Base-by-base conservation (phyloP, 2,888 invertebrate species). In the Cheiracanthium punctorium region DNA sequence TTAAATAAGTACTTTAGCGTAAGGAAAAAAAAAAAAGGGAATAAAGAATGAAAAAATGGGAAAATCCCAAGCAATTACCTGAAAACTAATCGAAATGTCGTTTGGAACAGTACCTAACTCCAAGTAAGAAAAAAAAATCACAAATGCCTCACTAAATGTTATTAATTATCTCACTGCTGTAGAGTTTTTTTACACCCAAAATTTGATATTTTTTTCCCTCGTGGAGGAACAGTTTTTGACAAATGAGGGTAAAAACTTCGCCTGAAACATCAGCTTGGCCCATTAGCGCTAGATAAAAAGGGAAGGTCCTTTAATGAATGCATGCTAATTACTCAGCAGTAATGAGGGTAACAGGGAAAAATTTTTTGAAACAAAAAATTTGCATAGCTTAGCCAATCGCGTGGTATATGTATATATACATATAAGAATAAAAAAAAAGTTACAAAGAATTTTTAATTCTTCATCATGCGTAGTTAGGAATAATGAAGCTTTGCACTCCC, bases 191-290 rank as follows among this genome's bases (percentile, higher is more conserved):
- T 58, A 24, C 58, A 58, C 58, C 58, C 58, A 58, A 58, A 58
- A 58, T 58, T 58, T 58, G 24, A 58, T 58, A 24, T 58, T 58
- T 58, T 58, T 67, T 24, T 24, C 24, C 29, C 24, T 69, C n/a
- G 32, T 33, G 0, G 7, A 17, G 2, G 33, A 17, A 69, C 20
- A 33, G 30, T 81, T 82, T 71, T 82, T 82, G 82, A 82, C 82
- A 82, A 82, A 82, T 82, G 82, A 82, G 82, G 58, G 58, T 64
- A 71, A 76, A n/a, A 82, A 82, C 82, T 76, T 52, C 76, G 82
- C 74, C 71, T 58, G 82, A 71, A 82, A 82, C 82, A 82, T 75
- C 76, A 32, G 82, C 65, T 64, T 41, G 76, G 14, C 70, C 76
- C 82, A 82, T 82, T 82, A 82, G 76, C 82, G 82, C 73, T 52